Evolutionary conservation across 2,113 vertebrate species (phyloP).

Genomic region (Bubo bubo): DNA sequence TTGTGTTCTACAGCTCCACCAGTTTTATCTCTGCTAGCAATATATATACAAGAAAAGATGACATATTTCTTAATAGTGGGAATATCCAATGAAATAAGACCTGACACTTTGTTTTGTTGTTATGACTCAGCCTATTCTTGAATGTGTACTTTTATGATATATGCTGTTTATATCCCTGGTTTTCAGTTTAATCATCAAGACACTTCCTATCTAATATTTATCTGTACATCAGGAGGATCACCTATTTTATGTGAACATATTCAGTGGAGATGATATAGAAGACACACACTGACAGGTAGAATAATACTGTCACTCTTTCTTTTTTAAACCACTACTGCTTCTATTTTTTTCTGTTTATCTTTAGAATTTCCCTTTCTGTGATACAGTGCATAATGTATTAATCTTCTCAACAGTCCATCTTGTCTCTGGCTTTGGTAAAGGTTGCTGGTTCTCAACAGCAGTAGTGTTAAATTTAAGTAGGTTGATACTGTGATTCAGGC

Average conservation of each 20-base stretch:
- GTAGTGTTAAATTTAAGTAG: background rate
- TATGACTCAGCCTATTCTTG: background rate
- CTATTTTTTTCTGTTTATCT: background rate
- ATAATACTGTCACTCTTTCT: background rate
- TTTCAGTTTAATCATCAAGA: background rate
- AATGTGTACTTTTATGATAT: background rate
- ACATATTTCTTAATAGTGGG: background rate
- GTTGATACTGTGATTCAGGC: background rate
- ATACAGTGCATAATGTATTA: background rate
- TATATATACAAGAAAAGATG: background rate
- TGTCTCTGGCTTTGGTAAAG: background rate
- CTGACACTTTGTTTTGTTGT: background rate
- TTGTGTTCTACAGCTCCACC: background rate
- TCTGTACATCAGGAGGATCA: background rate
- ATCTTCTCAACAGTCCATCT: background rate
- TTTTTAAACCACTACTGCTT: background rate
- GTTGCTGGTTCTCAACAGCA: background rate
- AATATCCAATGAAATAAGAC: background rate
- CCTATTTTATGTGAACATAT: background rate
- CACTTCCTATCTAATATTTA: background rate
- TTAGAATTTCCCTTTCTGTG: background rate
- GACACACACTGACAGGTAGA: fast-evolving
- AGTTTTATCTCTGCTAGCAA: background rate
- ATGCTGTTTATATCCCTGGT: background rate
- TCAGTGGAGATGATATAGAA: background rate